Evolutionary conservation across 2,888 invertebrate species (phyloP).

Genomic region (Saturnia japonica): DNA sequence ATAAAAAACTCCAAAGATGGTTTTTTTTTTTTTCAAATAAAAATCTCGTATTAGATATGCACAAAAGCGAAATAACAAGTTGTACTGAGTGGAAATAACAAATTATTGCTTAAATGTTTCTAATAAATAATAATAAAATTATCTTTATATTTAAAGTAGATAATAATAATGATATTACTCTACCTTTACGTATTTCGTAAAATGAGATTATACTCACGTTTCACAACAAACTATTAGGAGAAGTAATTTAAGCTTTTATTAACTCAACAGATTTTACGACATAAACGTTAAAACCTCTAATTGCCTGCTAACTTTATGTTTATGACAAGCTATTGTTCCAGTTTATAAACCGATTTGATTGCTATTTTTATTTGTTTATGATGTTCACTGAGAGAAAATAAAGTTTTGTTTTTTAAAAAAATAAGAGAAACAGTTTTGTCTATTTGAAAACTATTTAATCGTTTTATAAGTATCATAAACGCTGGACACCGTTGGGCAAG

Average conservation of each 20-base stretch:
- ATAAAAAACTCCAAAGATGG: too few relatives aligned
- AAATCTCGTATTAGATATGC: not conserved
- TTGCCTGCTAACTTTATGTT: conserved; percentile 17
- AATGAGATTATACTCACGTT: not conserved
- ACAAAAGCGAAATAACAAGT: not conserved
- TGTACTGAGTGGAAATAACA: not conserved
- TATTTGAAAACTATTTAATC: too few relatives aligned
- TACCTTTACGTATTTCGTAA: not conserved
- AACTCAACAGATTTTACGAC: conserved; percentile 12
- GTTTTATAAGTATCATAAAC: too few relatives aligned
- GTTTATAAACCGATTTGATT: conserved; percentile 6
- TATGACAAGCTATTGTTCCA: conserved; percentile 15
- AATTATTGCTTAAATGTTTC: not conserved
- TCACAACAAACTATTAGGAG: conserved; percentile 8
- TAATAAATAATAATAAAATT: not conserved
- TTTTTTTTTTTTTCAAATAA: not conserved
- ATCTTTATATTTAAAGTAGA: not conserved
- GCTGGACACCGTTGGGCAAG: too few relatives aligned
- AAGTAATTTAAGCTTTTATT: conserved; percentile 11
- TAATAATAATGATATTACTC: not conserved
- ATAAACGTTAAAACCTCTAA: conserved; percentile 17
- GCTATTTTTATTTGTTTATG: not conserved
- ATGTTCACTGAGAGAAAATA: not conserved
- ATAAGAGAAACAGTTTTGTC: not conserved
- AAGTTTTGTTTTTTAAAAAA: not conserved